Evolutionary conservation across 2,797 vertebrate species (phyloP).

Genomic region (Spinus pinus): DNA sequence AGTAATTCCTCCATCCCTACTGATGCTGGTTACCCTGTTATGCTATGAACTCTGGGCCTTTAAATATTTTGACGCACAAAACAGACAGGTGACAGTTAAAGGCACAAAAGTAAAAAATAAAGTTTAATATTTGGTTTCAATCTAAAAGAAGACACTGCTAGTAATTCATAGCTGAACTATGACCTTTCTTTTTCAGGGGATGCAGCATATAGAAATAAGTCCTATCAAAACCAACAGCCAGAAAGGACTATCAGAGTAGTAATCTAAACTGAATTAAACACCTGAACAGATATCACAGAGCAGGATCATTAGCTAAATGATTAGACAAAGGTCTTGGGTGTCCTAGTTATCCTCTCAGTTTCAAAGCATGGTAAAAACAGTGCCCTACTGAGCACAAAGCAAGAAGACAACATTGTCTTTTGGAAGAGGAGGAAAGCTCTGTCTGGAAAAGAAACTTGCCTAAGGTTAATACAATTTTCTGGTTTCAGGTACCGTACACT

Average conservation of each 20-base stretch:
- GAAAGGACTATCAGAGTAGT: not conserved
- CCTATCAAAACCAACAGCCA: constrained; percentile 33
- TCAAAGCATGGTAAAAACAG: constrained; percentile 2
- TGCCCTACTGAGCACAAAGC: not conserved
- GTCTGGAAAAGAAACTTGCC: not conserved
- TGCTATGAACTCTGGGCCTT: not conserved
- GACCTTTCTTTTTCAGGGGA: not conserved
- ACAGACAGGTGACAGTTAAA: not conserved
- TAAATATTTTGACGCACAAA: not conserved
- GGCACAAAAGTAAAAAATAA: not conserved
- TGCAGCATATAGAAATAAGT: not conserved
- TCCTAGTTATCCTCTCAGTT: not conserved
- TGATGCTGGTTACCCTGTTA: not conserved
- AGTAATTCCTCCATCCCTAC: not conserved
- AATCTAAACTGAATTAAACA: constrained; percentile 51
- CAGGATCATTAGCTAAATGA: constrained; percentile 49
- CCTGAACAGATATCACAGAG: constrained; percentile 18
- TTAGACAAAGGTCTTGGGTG: constrained; percentile 19
- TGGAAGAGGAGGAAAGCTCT: not conserved
- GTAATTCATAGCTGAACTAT: not conserved
- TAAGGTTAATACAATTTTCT: not conserved
- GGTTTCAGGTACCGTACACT: not conserved
- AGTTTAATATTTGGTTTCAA: not conserved
- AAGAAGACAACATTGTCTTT: not conserved
- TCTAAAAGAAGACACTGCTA: not conserved